Evolutionary conservation across 2,113 vertebrate species (phyloP).

Genomic region (Nicator chloris): DNA sequence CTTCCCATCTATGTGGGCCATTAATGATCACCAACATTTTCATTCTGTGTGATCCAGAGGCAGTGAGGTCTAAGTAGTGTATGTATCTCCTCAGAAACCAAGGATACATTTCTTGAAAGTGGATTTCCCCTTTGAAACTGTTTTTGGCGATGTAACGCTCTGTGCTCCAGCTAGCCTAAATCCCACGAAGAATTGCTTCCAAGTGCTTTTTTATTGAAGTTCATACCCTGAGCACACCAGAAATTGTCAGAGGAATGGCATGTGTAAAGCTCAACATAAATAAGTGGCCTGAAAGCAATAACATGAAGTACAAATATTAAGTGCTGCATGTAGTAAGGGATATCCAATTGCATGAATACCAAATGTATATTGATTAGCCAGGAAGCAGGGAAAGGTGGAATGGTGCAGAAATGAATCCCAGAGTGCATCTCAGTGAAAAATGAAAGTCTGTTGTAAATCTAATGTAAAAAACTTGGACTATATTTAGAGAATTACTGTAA

Average conservation of each 20-base stretch:
- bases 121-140: not conserved
- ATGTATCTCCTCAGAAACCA: not conserved
- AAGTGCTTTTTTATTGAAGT: not conserved
- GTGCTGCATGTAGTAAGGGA: not conserved
- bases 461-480: not conserved
- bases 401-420: not conserved
- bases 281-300: not conserved
- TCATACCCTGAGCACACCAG: not conserved
- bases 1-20: not conserved
- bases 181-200: not conserved
- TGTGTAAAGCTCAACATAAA: not conserved
- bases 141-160: not conserved
- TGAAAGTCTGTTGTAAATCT: not conserved
- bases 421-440: not conserved
- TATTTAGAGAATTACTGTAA: not conserved
- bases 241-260: not conserved
- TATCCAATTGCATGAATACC: not conserved
- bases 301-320: not conserved
- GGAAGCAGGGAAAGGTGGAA: not conserved
- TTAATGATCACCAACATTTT: not conserved
- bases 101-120: not conserved
- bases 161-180: not conserved
- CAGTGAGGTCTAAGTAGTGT: not conserved
- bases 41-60: not conserved
- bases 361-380: not conserved